A percentile compares a stretch with the other conserved stretches of the same genome.
phyloP scores from a whole-genome alignment of 2,797 vertebrate genomes.

The Pseudotriccus pelzelni region DNA sequence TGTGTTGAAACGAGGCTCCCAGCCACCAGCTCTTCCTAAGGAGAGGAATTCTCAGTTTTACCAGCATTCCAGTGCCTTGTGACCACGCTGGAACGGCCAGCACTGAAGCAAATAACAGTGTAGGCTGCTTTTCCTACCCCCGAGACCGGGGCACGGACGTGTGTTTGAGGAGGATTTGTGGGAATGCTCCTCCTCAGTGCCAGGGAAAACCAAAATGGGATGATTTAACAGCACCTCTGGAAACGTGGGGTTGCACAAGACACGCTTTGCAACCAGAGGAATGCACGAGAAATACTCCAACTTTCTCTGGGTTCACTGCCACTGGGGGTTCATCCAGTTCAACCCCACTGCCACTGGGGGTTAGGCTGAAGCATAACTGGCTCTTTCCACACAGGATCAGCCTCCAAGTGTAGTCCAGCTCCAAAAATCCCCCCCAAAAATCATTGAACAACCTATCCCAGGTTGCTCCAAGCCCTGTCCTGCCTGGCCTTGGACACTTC shows the following conservation, averaged over 20 bases:
- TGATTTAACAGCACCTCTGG: background rate
- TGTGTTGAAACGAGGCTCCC: background rate
- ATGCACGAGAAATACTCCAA: background rate
- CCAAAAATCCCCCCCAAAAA: background rate
- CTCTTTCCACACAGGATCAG: background rate
- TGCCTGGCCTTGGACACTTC: accelerated
- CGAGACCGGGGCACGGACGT: background rate
- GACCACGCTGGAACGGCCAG: background rate
- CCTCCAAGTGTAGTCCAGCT: background rate
- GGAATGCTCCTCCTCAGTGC: background rate
- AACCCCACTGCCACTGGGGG: background rate
- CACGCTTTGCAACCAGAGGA: background rate
- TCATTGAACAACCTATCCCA: background rate
- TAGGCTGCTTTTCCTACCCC: background rate
- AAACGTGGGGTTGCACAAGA: background rate
- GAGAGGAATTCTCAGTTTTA: background rate
- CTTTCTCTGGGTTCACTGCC: background rate
- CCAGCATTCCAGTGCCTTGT: background rate
- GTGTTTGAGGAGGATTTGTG: background rate
- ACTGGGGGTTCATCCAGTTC: background rate
- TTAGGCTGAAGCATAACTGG: background rate
- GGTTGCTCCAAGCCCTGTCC: background rate
- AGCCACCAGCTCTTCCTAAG: background rate
- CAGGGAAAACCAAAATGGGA: background rate
- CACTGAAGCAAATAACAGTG: accelerated